A percentile compares a stretch with the other conserved stretches of the same genome.
Conservation (phyloP, 1,140 invertebrate genomes). For the Orius laevigatus region DNA sequence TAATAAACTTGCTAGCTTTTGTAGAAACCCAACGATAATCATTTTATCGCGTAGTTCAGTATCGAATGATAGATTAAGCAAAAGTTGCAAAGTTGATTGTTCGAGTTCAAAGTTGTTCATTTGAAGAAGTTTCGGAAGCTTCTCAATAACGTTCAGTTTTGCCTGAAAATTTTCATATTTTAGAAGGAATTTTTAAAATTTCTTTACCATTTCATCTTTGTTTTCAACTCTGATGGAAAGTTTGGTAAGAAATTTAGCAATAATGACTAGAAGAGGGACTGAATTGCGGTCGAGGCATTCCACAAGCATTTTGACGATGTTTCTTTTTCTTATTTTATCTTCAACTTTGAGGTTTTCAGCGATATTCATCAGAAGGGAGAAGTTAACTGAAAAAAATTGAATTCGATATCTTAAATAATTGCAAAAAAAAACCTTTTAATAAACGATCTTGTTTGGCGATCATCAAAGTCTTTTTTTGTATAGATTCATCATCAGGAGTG, state of each 20-base stretch:
- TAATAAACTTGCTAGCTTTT: conserved; percentile 76
- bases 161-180: conserved; percentile 26
- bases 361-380: conserved; percentile 86
- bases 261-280: conserved; percentile 74
- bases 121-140: conserved; percentile 52
- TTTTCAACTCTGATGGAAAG: conserved; percentile 88
- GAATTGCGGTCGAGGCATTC: conserved; percentile 69
- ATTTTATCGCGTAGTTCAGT: conserved; percentile 70
- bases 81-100: conserved; percentile 69
- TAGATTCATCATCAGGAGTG: conserved; percentile 23
- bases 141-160: conserved; percentile 53
- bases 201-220: conserved; percentile 68
- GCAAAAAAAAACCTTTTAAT: conserved; percentile 39
- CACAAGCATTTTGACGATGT: conserved; percentile 75
- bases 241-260: conserved; percentile 88
- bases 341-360: conserved; percentile 89
- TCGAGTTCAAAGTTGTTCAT: conserved; percentile 63
- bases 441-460: conserved; percentile 87
- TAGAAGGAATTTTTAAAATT: background rate
- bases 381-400: conserved; percentile 40
- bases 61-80: conserved; percentile 98
- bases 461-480: conserved; percentile 47
- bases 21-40: conserved; percentile 73
- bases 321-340: conserved; percentile 93
- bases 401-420: conserved; percentile 8